Evolutionary conservation across 2,113 vertebrate genomes (phyloP).

Genomic region (Chlorodrepanis virens): DNA sequence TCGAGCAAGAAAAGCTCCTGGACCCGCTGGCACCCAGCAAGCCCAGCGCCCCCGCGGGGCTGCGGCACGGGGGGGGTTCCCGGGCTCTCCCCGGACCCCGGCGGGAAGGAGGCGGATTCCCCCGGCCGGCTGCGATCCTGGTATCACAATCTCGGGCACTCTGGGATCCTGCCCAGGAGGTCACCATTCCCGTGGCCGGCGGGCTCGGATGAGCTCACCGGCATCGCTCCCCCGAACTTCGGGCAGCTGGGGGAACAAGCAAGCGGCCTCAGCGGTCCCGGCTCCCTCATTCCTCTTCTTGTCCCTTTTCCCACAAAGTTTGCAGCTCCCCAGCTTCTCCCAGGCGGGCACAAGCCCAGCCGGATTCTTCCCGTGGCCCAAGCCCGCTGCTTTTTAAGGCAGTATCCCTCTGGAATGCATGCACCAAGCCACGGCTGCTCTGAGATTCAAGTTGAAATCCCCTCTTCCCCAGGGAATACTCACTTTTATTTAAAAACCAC

Average conservation of each 20-base stretch:
- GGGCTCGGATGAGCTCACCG: not conserved
- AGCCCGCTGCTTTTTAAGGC: not conserved
- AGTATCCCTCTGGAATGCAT: accelerated
- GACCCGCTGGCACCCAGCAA: accelerated
- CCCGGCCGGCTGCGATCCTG: not conserved
- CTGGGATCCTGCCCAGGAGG: not conserved
- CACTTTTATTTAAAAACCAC: not conserved
- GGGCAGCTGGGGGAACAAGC: not conserved
- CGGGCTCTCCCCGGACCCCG: not conserved
- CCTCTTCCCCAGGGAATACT: not conserved
- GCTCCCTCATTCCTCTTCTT: not conserved
- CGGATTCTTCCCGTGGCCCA: not conserved
- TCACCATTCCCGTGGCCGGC: not conserved
- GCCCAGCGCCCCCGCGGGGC: not conserved
- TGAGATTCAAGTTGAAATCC: accelerated
- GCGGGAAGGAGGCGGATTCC: not conserved
- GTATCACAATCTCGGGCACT: not conserved
- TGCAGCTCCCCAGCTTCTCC: not conserved
- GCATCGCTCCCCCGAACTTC: not conserved
- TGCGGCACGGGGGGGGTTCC: not conserved
- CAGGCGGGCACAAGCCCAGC: not conserved
- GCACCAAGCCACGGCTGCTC: not conserved
- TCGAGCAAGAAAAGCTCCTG: not conserved
- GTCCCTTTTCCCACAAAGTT: not conserved
- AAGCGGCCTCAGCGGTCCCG: not conserved